Percentiles rank a stretch among this genome's conserved stretches.
phyloP scores from a whole-genome alignment of 1,140 invertebrate genomes.

The Sesamia nonagrioides region DNA sequence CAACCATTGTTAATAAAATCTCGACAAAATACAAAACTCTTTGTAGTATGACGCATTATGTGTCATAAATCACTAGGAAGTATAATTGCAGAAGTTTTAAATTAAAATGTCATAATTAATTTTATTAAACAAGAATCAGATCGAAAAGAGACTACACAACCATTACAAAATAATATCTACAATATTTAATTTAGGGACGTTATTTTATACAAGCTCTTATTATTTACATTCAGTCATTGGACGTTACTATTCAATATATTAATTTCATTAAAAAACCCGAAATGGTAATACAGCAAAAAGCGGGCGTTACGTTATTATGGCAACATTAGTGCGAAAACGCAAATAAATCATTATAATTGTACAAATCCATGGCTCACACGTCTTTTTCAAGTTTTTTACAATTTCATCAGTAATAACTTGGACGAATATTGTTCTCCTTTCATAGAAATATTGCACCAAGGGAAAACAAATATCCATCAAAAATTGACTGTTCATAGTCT shows the following conservation, averaged over 20 bases:
- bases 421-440: conserved; percentile 31
- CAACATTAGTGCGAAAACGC: conserved; percentile 64
- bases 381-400: conserved; percentile 25
- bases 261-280: conserved; percentile 51
- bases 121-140: conserved; percentile 57
- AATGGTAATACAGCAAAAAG: conserved; percentile 59
- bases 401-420: conserved; percentile 5
- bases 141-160: conserved; percentile 61
- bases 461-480: conserved; percentile 33
- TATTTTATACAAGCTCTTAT: conserved; percentile 56
- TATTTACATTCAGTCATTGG: conserved; percentile 72
- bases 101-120: conserved; percentile 47
- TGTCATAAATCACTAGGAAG: conserved; percentile 61
- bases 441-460: conserved; percentile 37
- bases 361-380: conserved; percentile 62
- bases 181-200: conserved; percentile 56
- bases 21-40: conserved; percentile 27
- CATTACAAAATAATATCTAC: conserved; percentile 53
- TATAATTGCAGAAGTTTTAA: conserved; percentile 52
- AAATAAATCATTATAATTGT: conserved; percentile 64
- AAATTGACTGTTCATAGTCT: conserved; percentile 22
- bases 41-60: conserved; percentile 68
- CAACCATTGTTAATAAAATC: conserved; percentile 38
- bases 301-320: conserved; percentile 71
- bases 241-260: conserved; percentile 48